Conservation (phyloP, 2,797 vertebrate species). For the Taenioides sp. region DNA sequence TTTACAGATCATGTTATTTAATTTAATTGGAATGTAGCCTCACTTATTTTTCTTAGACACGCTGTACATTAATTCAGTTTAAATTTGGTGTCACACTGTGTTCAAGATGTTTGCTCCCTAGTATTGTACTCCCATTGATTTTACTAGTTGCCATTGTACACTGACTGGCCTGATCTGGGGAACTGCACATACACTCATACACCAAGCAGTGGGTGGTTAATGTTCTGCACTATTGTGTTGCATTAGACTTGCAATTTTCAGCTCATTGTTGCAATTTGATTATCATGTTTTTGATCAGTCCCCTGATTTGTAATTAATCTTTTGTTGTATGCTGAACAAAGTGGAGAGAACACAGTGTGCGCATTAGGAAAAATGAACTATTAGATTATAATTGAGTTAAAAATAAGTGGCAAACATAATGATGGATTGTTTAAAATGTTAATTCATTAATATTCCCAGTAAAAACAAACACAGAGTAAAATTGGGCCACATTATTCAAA, state of each 20-base stretch:
- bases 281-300: conserved; percentile 85
- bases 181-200: background rate
- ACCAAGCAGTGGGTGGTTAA: conserved; percentile 62
- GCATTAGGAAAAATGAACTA: conserved; percentile 80
- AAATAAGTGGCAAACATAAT: conserved; percentile 80
- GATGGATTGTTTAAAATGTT: conserved; percentile 81
- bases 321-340: conserved; percentile 80
- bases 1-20: no score
- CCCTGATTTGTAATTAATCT: conserved; percentile 78
- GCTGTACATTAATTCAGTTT: no score
- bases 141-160: background rate
- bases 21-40: no score
- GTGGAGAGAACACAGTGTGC: conserved; percentile 67
- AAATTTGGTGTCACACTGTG: no score
- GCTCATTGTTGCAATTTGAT: conserved; percentile 77
- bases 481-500: conserved; percentile 81
- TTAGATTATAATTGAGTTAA: conserved; percentile 82
- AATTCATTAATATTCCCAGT: conserved; percentile 77
- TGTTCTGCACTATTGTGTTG: conserved; percentile 71
- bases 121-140: background rate
- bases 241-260: conserved; percentile 75
- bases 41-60: no score
- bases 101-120: no score
- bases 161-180: background rate
- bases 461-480: conserved; percentile 78